Base-by-base conservation (phyloP, 1,140 invertebrate species). In the Drosophila pseudoananassae region DNA sequence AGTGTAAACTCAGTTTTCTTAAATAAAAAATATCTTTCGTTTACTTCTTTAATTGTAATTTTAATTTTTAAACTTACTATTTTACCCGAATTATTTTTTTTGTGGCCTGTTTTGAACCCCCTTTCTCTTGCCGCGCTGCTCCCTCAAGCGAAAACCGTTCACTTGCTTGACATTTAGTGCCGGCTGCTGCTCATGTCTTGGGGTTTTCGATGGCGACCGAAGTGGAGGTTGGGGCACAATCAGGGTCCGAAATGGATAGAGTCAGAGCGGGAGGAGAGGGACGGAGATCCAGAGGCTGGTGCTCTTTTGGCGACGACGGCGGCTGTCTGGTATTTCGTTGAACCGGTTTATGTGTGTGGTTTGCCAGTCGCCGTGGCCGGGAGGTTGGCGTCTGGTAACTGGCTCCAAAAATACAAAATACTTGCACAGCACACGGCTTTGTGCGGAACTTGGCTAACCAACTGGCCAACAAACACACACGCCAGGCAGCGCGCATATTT, bases 351-450 rank as follows among this genome's bases (percentile, higher is more conserved):
- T 70, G 58, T 82, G 68, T 60, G 69, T 53, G 66, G 43, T 29
- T 51, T 46, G 69, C 60, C 71, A 65, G 47, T 65, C 52, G 31
- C 56, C 49, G 25, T 65, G 71, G 25, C 47, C 51, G 57, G 63
- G 76, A 64, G 57, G 63, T 58, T 72, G 78, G 60, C 56, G 77
- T 76, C 77, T 80, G 77, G 77, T 80, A 82, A 81, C 78, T 82
- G 78, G 78, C 78, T 82, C 60, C 60, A 76, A 70, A 69, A 70
- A 70, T 70, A 80, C 78, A 82, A 81, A 82, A 81, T 82, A 82
- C 75, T 81, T 70, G 73, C 58, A 82, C 40, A 71, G 78, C 58
- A 31, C 59, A 80, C 71, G 57, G 71, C 77, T 80, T 80, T 80
- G 71, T 80, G 71, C 54, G 56, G 58, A 59, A 76, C 73, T 80